Evolutionary conservation across 2,113 vertebrate species (phyloP), one percentile per base, ranked within the genome.

Genomic region (Cathartes aura): DNA sequence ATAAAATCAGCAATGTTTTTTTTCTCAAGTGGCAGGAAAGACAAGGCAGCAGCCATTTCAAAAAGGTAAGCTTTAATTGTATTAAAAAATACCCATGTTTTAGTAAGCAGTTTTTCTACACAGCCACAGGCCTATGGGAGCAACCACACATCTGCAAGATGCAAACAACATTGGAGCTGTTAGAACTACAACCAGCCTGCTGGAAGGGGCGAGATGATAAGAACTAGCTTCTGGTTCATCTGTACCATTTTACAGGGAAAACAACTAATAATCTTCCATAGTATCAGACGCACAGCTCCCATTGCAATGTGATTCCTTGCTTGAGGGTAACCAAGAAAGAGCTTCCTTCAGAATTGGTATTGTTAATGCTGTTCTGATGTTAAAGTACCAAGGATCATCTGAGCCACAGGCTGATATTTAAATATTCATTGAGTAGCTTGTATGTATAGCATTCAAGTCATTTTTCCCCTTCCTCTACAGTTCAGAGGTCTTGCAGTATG

Each of bases 61-160:
- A 98, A 98, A 98, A 98, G 96, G 97, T 96, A 97, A 94, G 91
- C 95, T 98, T 98, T 98, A 98, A 98, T 98, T 90, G 87, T 97
- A 93, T 96, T 95, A 43, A 96, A 98, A 98, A 98, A 98, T 74
- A 93, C 66, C 82, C 64, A 85, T 32, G 63, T 96, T 97, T 97
- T 96, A 96, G 71, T 98, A 98, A 98, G 97, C 98, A 98, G 96
- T 92, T 97, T 97, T 32, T 96, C 94, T 93, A 94, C 52, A 93
- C 82, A 93, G 96, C 87, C 90, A 97, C 90, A 87, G 94, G 90
- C 92, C 93, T 94, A 78, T 82, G 97, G 82, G 88, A 89, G 82
- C 90, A 87, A 80, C 91, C 66, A 93, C 87, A 91, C 95, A 95
- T 94, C 96, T 95, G 94, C 96, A 89, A 96, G 94, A 96, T 96